phyloP scores from a whole-genome alignment of 2,113 vertebrate species.

The Lutjanus erythropterus region DNA sequence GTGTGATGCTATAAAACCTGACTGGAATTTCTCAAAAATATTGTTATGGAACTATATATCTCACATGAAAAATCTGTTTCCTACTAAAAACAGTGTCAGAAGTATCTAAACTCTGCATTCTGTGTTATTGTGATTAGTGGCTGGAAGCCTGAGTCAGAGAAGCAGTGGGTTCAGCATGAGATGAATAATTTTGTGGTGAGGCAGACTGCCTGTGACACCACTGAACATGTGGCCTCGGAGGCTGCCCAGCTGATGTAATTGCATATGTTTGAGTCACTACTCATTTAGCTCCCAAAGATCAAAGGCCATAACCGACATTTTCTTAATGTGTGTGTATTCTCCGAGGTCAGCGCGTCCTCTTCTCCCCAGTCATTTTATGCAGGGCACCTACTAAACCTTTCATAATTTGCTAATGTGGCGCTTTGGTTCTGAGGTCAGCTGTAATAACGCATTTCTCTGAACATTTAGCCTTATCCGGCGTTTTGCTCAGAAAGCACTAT shows the following conservation, averaged over 20 bases:
- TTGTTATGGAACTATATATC: too few relatives aligned
- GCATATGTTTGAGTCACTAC: slow-evolving; percentile 61
- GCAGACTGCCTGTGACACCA: slow-evolving; percentile 34
- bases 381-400: slow-evolving; percentile 55
- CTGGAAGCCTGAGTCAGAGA: slow-evolving; percentile 22
- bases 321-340: slow-evolving; percentile 65
- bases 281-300: slow-evolving; percentile 63
- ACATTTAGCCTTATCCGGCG: slow-evolving; percentile 57
- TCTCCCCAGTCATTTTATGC: slow-evolving; percentile 53
- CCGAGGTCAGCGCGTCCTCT: slow-evolving; percentile 49
- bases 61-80: slow-evolving; percentile 16
- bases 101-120: slow-evolving; percentile 19
- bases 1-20: too few relatives aligned
- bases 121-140: slow-evolving; percentile 26
- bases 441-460: slow-evolving; percentile 67
- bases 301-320: slow-evolving; percentile 59
- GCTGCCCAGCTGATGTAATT: slow-evolving; percentile 57
- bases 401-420: slow-evolving; percentile 73
- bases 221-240: slow-evolving; percentile 51
- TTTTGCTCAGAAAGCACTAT: slow-evolving; percentile 74
- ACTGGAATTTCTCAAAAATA: too few relatives aligned
- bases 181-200: slow-evolving; percentile 51
- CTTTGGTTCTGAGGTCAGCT: slow-evolving; percentile 65
- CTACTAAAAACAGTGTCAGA: slow-evolving; percentile 13
- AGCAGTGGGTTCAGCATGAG: slow-evolving; percentile 48